These are phyloP conservation scores for Drosophila flavopinicola DNA, from an alignment of 2,888 invertebrate genomes.

Conservation along the genomic window DNA sequence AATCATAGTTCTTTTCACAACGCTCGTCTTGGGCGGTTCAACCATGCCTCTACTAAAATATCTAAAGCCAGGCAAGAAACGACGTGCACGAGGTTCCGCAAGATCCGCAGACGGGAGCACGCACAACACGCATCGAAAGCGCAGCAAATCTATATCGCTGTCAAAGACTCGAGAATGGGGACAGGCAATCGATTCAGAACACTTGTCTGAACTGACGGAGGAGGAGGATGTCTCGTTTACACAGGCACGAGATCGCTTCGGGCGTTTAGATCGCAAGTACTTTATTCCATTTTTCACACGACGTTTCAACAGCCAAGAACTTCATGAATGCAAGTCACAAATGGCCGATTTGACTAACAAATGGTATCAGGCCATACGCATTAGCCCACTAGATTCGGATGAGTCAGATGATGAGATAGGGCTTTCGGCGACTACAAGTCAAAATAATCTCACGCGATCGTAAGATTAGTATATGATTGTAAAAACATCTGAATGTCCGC, in stretches of 20 bases:
- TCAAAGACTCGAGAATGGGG: constrained; percentile 99
- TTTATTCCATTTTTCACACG: constrained; percentile 98
- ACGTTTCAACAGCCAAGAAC: constrained; percentile 97
- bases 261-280: constrained; percentile 95
- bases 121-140: constrained; percentile 85
- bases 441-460: constrained; percentile 67
- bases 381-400: constrained; percentile 93
- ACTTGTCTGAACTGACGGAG: constrained; percentile 95
- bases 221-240: constrained; percentile 94
- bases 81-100: constrained; percentile 69
- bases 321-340: constrained; percentile 97
- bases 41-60: constrained; percentile 99
- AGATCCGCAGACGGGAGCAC: constrained; percentile 83
- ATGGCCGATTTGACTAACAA: constrained; percentile 98
- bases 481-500: constrained; percentile 24
- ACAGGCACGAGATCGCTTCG: constrained; percentile 93
- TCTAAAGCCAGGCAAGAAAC: constrained; percentile 86
- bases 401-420: constrained; percentile 87
- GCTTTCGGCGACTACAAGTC: constrained; percentile 79
- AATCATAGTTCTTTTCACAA: constrained; percentile 98
- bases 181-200: constrained; percentile 96
- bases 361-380: constrained; percentile 98
- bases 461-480: constrained; percentile 31
- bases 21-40: constrained; percentile 97
- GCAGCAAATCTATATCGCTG: constrained; percentile 93